Evolutionary conservation across 2,888 invertebrate genomes (phyloP).

Genomic region (Mimachlamys varia): DNA sequence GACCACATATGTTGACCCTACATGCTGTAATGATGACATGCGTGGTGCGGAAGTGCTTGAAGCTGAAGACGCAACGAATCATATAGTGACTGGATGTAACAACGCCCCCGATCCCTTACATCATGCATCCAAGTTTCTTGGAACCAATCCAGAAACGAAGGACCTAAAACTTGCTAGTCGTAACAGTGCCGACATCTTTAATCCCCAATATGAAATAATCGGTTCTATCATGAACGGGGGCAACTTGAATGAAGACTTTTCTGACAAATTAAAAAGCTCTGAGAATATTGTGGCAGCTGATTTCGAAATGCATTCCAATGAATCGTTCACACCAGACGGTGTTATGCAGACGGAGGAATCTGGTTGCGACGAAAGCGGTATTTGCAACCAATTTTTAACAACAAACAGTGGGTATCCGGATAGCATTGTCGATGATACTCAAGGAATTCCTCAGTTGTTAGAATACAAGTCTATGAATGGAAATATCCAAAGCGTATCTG

Average conservation of each 20-base stretch:
- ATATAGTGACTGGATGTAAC: neutral
- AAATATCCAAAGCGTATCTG: neutral
- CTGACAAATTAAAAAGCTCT: neutral
- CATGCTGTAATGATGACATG: too few species aligned
- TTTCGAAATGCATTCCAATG: neutral
- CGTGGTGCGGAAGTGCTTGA: too few species aligned
- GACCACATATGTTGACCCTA: too few species aligned
- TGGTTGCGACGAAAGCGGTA: too few species aligned
- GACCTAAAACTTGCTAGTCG: neutral
- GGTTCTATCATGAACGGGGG: neutral
- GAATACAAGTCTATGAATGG: neutral
- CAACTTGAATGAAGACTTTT: neutral
- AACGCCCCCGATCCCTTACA: neutral
- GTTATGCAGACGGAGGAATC: neutral
- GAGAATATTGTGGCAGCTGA: neutral
- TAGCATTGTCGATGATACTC: neutral
- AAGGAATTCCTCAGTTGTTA: neutral
- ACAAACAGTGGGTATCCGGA: too few species aligned
- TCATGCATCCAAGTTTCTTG: neutral
- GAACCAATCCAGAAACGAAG: neutral
- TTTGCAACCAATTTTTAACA: too few species aligned
- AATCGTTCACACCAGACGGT: neutral
- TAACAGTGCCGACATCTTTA: neutral
- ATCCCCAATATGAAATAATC: neutral
- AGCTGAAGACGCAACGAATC: too few species aligned